Evolutionary conservation across 2,797 vertebrate genomes (phyloP).

Genomic region (Delichon dasypus): DNA sequence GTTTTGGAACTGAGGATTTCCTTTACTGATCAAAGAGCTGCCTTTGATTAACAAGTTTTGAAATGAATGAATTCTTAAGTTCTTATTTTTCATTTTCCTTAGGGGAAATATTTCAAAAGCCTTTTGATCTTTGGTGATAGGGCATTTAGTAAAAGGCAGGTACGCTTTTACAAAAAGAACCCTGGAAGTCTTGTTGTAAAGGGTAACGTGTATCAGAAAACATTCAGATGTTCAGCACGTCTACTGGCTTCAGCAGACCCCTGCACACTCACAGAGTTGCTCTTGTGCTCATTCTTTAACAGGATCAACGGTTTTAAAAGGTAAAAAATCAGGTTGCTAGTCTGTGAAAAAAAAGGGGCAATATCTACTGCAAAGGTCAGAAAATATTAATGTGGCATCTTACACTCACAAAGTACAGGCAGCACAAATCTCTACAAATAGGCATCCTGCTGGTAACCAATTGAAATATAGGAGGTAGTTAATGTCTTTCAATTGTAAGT

Average conservation of each 20-base stretch:
- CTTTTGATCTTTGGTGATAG: conserved; percentile 33
- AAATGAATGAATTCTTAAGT: neutral
- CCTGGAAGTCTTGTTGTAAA: neutral
- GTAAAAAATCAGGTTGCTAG: conserved; percentile 36
- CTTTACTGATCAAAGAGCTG: conserved; percentile 30
- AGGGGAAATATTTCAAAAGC: conserved; percentile 31
- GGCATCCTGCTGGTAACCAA: neutral
- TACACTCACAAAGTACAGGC: neutral
- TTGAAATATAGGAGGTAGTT: neutral
- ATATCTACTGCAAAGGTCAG: conserved; percentile 60
- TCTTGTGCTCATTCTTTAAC: neutral
- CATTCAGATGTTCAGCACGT: neutral
- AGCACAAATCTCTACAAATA: conserved; percentile 7
- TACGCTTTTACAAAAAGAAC: neutral
- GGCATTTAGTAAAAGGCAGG: conserved; percentile 30
- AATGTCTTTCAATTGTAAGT: conserved; percentile 2
- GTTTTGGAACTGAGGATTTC: neutral
- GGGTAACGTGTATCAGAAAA: neutral
- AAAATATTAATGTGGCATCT: conserved; percentile 23
- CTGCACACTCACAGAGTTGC: neutral
- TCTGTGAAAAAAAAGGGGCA: neutral
- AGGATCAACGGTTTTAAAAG: neutral
- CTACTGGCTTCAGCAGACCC: neutral
- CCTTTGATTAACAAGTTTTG: conserved; percentile 21
- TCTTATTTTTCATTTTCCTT: neutral